Base-by-base conservation (phyloP, 2,113 vertebrate genomes). In the Argyrosomus japonicus region DNA sequence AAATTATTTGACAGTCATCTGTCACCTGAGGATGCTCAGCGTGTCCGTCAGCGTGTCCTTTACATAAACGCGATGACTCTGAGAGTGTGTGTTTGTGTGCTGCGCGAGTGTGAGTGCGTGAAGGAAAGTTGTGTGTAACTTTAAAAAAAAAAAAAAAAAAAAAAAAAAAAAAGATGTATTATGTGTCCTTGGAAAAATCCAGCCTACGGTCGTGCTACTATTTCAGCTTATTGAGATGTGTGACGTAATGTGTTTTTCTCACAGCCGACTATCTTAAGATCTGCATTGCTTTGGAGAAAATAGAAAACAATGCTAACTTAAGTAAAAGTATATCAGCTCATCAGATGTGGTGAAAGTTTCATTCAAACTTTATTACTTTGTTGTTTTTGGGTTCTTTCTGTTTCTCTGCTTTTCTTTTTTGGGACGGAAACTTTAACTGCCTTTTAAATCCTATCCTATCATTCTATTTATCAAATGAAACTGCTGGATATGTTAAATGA, bases 281-380 rank as follows among this genome's bases (percentile, higher is more conserved):
- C 64, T 77, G 84, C 87, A 81, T 90, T 76, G 77, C 79, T 84
- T 85, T 74, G 50, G 72, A 68, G 67, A 75, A 82, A 75, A 83
- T n/a, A 47, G 67, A 80, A 68, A 85, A 86, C 62, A 73, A 65
- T 63, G 79, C 74, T 64, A 29, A 77, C 56, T 70, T 69, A 51
- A 89, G 75, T 63, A 6, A 60, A 75, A 40, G 18, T 68, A 23
- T 56, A 67, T 73, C 27, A 60, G 32, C 53, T 83, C 47, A 79
- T 84, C 27, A 53, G 32, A 68, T 3, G 69, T 84, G 77, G 40
- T 75, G 51, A 82, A 68, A 74, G 74, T 75, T 81, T 77, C 7
- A 73, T 61, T 62, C 12, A 36, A 68, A 68, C n/a, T 40, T 74
- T 68, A 51, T 71, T 7, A 12, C 32, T 57, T 53, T 48, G 0